Evolutionary conservation across 37 sponge, comb jelly and placozoan genomes (phyloP), one percentile per base, ranked within the genome.

Genomic region (Cliona cf. orientalis): DNA sequence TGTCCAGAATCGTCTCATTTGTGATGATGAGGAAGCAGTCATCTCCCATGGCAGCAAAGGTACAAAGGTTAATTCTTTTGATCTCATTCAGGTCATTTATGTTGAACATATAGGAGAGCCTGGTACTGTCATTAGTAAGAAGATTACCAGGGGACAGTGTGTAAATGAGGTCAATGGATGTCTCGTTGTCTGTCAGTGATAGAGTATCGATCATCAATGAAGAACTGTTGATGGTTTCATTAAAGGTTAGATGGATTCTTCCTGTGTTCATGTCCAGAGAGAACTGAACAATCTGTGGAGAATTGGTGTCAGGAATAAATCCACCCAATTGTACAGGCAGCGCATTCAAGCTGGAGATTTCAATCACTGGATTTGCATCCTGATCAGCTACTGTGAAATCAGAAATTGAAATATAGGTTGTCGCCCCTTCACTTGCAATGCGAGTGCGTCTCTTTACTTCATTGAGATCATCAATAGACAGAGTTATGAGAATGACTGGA

Each of bases 31-130:
- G 77, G 74, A 78, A 95, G 81, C 95, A 95, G 72, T 94, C 94
- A 6, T 45, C 64, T 0, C 94, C 94, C 26, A 31, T 66, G 2
- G 43, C 55, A 12, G 2, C 42, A 34, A 38, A 28, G 5, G 91
- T 87, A 75, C 97, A 93, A 19, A 96, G 69, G 58, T 93, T 76
- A 14, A 92, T 57, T n/a, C 67, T 43, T 58, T 96, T 96, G 42
- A 96, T 59, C n/a, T 72, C 56, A 61, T 96, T 93, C 31, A 93
- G 78, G 42, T 90, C 88, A 55, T 56, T 75, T 5, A 33, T 58
- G 53, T 75, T 88, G 0, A 96, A 46, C 55, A n/a, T 37, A 58
- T 88, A 84, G 5, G 93, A 79, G 35, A 91, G 61, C 32, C 66
- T 66, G 1, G 86, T 91, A 42, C 64, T 70, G 66, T 96, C 92